Base-by-base conservation (phyloP, 2,113 vertebrate genomes). In the Coracopsis vasa region DNA sequence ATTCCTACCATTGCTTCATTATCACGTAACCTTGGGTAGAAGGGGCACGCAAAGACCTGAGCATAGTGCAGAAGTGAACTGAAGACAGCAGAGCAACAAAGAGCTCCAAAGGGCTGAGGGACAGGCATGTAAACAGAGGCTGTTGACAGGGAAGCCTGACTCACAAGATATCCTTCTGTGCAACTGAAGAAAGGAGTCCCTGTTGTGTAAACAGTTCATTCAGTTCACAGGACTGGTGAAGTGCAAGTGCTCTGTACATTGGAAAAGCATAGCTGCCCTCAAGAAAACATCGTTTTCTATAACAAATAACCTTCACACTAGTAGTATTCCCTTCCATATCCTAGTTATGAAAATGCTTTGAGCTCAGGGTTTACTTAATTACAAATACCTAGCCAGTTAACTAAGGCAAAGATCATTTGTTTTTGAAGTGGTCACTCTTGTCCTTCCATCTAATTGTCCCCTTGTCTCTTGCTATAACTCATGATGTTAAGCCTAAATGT, bases 191-290 rank as follows among this genome's bases (percentile, higher is more conserved):
- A 50, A 64, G 42, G 31, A 77, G n/a, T 67, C 35, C 39, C 44
- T 37, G 24, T 10, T 70, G 44, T 7, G 13, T 19, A 18, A 11
- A 28, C 16, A 79, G 92, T 14, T 5, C 45, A 31, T 27, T 41
- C n/a, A 37, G 23, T 64, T 84, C 67, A 47, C 18, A 47, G 45
- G 29, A 53, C 13, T 10, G 1, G 24, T 50, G 64, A 90, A 56
- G 13, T 4, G 16, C 20, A 44, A 0, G 0, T n/a, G 58, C 42
- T 35, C n/a, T 50, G 14, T 28, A 48, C 7, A 27, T 13, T 15
- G 28, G 45, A 62, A 37, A 86, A 82, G 86, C n/a, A 58, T 4
- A 44, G 24, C 29, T 84, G 16, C 54, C 42, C 67, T 80, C 35
- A 69, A 74, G 64, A 88, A 11, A 84, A 56, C 28, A 64, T 1